Conservation (phyloP, 2,888 invertebrate species). For the Lymantria dispar region DNA sequence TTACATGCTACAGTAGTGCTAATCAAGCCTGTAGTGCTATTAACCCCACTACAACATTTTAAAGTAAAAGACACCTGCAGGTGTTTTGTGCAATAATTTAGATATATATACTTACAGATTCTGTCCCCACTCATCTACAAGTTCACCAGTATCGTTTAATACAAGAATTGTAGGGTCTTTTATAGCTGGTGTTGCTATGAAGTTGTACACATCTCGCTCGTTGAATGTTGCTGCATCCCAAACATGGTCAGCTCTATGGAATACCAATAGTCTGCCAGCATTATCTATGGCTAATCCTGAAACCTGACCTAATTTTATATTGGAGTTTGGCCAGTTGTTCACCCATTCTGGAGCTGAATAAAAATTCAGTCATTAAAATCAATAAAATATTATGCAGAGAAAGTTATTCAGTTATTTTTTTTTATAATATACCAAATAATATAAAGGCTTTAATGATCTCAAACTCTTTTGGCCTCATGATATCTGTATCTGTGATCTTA, state of each 20-base stretch:
- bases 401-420: too few relatives aligned
- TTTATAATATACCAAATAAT: too few relatives aligned
- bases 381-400: too few relatives aligned
- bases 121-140: conserved; percentile 86
- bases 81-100: too few relatives aligned
- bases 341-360: conserved; percentile 78
- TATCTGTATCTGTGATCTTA: too few relatives aligned
- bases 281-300: conserved; percentile 90
- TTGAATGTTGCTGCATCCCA: conserved; percentile 85
- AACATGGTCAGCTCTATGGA: conserved; percentile 88
- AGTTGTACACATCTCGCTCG: conserved; percentile 77
- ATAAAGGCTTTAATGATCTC: too few relatives aligned
- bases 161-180: conserved; percentile 84
- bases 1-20: too few relatives aligned
- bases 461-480: too few relatives aligned
- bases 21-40: too few relatives aligned
- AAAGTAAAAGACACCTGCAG: too few relatives aligned
- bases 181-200: conserved; percentile 83
- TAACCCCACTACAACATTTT: too few relatives aligned
- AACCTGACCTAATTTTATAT: conserved; percentile 86
- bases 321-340: conserved; percentile 79
- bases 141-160: conserved; percentile 83
- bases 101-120: conserved; percentile 80
- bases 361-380: neutral
- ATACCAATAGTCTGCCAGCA: conserved; percentile 88